Evolutionary conservation across 2,113 vertebrate genomes (phyloP), one percentile per base, ranked within the genome.

Genomic region (Chascanopsetta lugubris): DNA sequence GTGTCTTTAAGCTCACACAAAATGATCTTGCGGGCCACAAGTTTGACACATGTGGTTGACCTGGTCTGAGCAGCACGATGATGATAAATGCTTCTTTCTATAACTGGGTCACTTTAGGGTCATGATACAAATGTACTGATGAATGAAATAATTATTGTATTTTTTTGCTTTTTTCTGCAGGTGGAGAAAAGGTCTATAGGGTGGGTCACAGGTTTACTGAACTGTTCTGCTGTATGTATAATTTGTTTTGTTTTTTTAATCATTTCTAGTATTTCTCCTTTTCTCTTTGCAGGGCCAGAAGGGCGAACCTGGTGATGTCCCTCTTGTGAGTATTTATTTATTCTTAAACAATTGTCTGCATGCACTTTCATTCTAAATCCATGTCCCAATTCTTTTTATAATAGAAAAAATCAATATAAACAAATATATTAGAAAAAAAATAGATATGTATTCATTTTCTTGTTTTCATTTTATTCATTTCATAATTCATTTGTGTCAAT

Each of bases 261-360:
- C 11, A 20, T 17, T 6, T 55, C 22, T 18, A 12, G 6, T 45
- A 0, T 4, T 42, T 38, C 34, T 38, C 65, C 58, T 40, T n/a
- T 3, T 64, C 13, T 84, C 74, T 38, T 13, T 64, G 49, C 63
- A 99, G 97, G 97, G 97, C 72, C 94, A 95, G 89, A 99, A 99
- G 86, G 97, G 97, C 84, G 97, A 99, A 77, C 97, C 97, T 18
- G 97, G 97, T 69, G 86, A 95, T 66, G 96, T 99, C 30, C 97
- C 97, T 72, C 40, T 90, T 70, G 97, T 99, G 90, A 94, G 95
- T 95, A 29, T 40, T 15, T 29, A 0, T 1, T 26, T 11, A 42
- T 15, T 32, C 1, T 26, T 7, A 38, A 38, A 12, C 4, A 15
- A 24, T 47, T 1, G 0, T 4, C 1, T 1, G 40, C 0, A 7